Conservation (phyloP, 2,113 vertebrate species). For the Oryctolagus cuniculus region DNA sequence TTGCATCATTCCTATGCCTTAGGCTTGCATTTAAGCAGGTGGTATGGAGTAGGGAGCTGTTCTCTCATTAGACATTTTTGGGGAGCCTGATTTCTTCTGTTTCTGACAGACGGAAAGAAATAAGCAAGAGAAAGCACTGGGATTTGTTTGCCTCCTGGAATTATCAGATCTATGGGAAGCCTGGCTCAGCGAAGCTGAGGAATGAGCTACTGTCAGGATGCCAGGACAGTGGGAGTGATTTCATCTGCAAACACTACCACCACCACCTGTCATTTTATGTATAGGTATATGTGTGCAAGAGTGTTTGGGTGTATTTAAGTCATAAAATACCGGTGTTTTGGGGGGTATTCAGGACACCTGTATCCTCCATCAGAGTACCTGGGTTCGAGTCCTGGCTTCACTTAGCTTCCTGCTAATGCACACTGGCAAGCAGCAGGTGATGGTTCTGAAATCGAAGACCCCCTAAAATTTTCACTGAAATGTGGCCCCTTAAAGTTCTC, state of each 20-base stretch:
- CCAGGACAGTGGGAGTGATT: not conserved
- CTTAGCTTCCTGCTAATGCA: too few relatives aligned
- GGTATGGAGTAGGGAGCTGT: conserved; percentile 1
- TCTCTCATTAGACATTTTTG: conserved; percentile 1
- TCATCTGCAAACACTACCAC: conserved; percentile 18
- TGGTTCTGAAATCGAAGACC: too few relatives aligned
- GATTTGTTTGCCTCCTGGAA: conserved; percentile 39
- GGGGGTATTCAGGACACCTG: too few relatives aligned
- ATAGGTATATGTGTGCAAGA: not conserved
- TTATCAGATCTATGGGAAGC: not conserved
- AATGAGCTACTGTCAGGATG: not conserved
- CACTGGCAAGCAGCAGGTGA: too few relatives aligned
- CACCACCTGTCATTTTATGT: not conserved
- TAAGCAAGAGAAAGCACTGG: not conserved
- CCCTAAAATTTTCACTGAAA: too few relatives aligned
- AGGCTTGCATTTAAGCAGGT: conserved; percentile 59
- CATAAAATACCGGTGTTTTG: not conserved
- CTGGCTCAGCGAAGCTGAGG: not conserved
- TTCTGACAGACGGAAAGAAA: conserved; percentile 10
- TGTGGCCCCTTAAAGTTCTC: too few relatives aligned
- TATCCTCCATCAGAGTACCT: too few relatives aligned
- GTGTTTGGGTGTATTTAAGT: not conserved
- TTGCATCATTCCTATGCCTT: conserved; percentile 49
- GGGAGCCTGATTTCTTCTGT: not conserved
- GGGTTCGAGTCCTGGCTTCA: too few relatives aligned